These are phyloP conservation scores for Pelobates fuscus DNA, from an alignment of 2,113 vertebrate genomes.

Conservation along the genomic window DNA sequence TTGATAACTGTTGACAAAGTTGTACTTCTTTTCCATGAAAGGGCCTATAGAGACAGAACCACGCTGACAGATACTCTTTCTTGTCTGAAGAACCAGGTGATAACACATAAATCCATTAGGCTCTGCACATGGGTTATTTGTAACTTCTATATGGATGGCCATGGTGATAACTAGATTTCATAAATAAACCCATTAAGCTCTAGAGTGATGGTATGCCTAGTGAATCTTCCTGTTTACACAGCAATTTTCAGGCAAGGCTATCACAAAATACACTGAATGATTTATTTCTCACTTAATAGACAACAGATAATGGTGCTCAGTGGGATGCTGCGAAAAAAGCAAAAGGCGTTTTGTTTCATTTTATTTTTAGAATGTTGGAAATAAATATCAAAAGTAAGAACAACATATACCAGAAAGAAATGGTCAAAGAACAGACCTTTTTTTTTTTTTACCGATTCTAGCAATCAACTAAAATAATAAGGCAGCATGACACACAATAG, in stretches of 20 bases:
- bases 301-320: background rate
- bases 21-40: too few relatives aligned
- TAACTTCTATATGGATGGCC: background rate
- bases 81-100: background rate
- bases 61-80: background rate
- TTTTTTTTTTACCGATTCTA: too few relatives aligned
- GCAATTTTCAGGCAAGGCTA: background rate
- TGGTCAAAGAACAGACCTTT: background rate
- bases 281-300: conserved; percentile 4
- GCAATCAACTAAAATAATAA: too few relatives aligned
- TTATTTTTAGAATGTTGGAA: background rate
- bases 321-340: background rate
- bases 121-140: background rate
- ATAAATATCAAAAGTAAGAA: background rate
- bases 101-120: background rate
- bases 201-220: background rate
- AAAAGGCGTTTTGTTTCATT: background rate
- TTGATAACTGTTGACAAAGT: too few relatives aligned
- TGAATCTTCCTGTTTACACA: background rate
- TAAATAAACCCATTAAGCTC: background rate
- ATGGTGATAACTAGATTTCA: background rate
- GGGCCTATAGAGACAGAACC: background rate
- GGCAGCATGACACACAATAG: too few relatives aligned
- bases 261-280: background rate
- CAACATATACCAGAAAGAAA: background rate